phyloP scores from a whole-genome alignment of 2,797 vertebrate genomes.

The Chelon auratus region DNA sequence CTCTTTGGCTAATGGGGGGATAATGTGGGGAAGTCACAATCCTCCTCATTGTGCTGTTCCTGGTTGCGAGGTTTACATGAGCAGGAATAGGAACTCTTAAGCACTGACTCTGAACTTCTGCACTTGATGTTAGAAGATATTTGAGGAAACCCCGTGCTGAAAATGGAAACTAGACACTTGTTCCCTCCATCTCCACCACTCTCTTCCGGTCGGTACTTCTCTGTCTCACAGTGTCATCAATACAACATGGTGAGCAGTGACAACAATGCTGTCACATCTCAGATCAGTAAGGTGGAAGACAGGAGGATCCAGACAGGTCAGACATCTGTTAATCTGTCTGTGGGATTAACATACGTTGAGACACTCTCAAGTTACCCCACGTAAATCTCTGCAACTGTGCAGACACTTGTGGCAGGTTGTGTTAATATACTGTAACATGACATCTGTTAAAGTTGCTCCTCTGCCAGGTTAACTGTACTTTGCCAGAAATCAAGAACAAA shows the following conservation, averaged over 20 bases:
- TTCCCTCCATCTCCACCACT: not conserved
- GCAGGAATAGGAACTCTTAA: conserved; percentile 28
- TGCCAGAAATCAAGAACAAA: conserved; percentile 44
- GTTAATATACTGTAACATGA: conserved; percentile 39
- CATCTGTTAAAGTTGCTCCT: conserved; percentile 42
- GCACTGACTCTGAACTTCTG: conserved; percentile 19
- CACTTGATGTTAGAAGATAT: conserved; percentile 17
- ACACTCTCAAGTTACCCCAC: conserved; percentile 10
- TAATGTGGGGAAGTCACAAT: not conserved
- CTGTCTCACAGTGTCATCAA: conserved; percentile 8
- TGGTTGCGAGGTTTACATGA: conserved; percentile 6
- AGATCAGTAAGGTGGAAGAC: conserved; percentile 35
- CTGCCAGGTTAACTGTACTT: conserved; percentile 38
- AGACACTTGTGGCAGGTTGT: conserved; percentile 30
- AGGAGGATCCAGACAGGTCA: conserved; percentile 13
- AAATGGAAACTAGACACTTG: conserved; percentile 22
- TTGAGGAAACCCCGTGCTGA: conserved; percentile 33
- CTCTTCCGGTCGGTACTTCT: conserved; percentile 6
- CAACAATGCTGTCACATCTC: conserved; percentile 29
- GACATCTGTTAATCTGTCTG: conserved; percentile 43
- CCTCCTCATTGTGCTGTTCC: not conserved
- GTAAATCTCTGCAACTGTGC: conserved; percentile 47
- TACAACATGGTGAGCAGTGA: not conserved
- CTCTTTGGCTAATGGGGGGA: not conserved
- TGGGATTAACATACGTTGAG: conserved; percentile 22